Evolutionary conservation across 2,797 vertebrate genomes (phyloP).

Genomic region (Macropodus opercularis): DNA sequence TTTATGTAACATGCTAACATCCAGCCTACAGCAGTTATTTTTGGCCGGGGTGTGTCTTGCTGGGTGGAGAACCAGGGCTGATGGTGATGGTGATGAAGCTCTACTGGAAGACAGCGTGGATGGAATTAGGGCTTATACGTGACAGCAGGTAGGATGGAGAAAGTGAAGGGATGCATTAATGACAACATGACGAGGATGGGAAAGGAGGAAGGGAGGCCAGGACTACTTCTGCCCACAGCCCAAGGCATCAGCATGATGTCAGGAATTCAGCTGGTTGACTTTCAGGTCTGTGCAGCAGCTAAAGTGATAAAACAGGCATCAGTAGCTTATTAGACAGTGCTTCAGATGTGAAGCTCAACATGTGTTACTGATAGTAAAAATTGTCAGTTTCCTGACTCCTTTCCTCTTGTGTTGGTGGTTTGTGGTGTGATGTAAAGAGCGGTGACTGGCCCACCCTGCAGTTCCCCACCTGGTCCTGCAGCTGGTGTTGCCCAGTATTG

Average conservation of each 20-base stretch:
- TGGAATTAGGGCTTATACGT: constrained; percentile 15
- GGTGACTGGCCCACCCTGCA: constrained; percentile 46
- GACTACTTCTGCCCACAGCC: constrained; percentile 25
- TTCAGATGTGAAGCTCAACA: constrained; percentile 39
- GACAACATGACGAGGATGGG: constrained; percentile 26
- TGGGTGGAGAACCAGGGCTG: constrained; percentile 43
- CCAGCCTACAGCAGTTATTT: constrained; percentile 65
- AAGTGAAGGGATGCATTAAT: constrained; percentile 25
- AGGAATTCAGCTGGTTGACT: constrained; percentile 15
- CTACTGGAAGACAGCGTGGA: constrained; percentile 6
- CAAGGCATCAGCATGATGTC: constrained; percentile 44
- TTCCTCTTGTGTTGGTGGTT: constrained; percentile 22
- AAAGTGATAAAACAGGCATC: constrained; percentile 8
- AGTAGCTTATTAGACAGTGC: not conserved
- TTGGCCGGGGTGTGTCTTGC: constrained; percentile 61
- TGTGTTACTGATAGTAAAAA: constrained; percentile 50
- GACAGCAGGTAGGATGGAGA: constrained; percentile 27
- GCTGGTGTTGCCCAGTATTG: constrained; percentile 51
- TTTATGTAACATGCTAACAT: constrained; percentile 56
- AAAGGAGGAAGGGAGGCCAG: constrained; percentile 34
- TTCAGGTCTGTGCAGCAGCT: constrained; percentile 24
- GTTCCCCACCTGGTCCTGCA: constrained; percentile 57
- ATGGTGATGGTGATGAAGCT: constrained; percentile 17
- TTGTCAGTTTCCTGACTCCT: constrained; percentile 40
- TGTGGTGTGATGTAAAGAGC: constrained; percentile 24